Conservation (phyloP, 2,113 vertebrate genomes). For the Hippocampus mohnikei region DNA sequence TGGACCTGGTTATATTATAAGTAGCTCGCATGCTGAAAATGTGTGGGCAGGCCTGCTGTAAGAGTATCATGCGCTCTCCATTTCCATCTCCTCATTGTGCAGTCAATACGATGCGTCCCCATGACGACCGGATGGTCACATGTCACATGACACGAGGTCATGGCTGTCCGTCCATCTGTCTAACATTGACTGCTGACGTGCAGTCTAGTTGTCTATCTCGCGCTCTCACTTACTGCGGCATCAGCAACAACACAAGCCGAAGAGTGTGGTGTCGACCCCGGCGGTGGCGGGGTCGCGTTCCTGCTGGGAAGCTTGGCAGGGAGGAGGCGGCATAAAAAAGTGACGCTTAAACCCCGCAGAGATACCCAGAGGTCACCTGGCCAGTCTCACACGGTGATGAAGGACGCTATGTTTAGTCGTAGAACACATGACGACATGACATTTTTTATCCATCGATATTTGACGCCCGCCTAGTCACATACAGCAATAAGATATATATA, state of each 20-base stretch:
- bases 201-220: not conserved
- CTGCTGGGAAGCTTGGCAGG: not conserved
- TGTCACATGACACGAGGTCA: conserved; percentile 49
- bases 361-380: conserved; percentile 29
- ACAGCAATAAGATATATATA: no score
- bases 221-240: conserved; percentile 13
- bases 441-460: not conserved
- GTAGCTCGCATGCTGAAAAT: no score
- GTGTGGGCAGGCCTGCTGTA: not conserved
- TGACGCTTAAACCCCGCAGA: conserved; percentile 29
- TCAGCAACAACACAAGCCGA: conserved; percentile 28
- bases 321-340: conserved; percentile 2
- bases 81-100: conserved; percentile 32
- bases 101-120: not conserved
- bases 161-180: conserved; percentile 49
- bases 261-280: conserved; percentile 1
- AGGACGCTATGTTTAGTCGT: conserved; percentile 28
- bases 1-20: no score
- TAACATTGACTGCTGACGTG: conserved; percentile 17
- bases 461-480: no score
- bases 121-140: not conserved
- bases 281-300: not conserved
- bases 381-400: conserved; percentile 1
- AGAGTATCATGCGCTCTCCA: conserved; percentile 62
- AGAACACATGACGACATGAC: not conserved